phyloP scores from a whole-genome alignment of 2,113 vertebrate genomes.

The Zeus faber region DNA sequence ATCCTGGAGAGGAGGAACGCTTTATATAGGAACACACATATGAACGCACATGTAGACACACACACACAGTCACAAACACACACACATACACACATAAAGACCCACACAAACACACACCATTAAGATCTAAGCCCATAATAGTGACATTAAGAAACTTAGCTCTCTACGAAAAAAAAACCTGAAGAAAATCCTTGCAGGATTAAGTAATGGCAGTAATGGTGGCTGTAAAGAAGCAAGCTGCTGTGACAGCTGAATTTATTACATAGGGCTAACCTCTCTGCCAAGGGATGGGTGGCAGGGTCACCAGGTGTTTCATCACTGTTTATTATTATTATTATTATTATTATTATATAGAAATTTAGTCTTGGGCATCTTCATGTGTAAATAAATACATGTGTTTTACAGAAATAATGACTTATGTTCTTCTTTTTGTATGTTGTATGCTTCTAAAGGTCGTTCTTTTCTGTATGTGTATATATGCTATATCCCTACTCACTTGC shows the following conservation, averaged over 20 bases:
- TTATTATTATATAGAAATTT: too few species aligned
- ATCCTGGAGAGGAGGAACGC: too few species aligned
- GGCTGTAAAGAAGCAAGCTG: conserved; percentile 48
- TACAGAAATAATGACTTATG: not conserved
- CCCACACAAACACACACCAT: conserved; percentile 25
- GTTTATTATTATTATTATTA: conserved; percentile 15
- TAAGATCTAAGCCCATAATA: conserved; percentile 35
- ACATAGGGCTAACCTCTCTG: conserved; percentile 36
- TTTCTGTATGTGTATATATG: not conserved
- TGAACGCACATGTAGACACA: not conserved
- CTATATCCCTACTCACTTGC: too few species aligned
- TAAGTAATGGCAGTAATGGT: conserved; percentile 54
- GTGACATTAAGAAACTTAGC: conserved; percentile 52
- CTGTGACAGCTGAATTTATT: conserved; percentile 57
- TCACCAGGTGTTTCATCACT: conserved; percentile 24
- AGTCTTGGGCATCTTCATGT: not conserved
- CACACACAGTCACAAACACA: conserved; percentile 4
- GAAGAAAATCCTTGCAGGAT: conserved; percentile 57
- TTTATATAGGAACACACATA: not conserved
- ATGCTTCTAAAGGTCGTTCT: conserved; percentile 12
- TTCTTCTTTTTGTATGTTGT: not conserved
- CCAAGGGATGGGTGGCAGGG: conserved; percentile 18
- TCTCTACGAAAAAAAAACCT: conserved; percentile 45
- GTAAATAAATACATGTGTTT: not conserved
- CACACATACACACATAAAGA: too few species aligned